These are phyloP conservation scores for Nothobranchius kuhntae DNA, from an alignment of 2,113 vertebrate species.

Conservation along the genomic window DNA sequence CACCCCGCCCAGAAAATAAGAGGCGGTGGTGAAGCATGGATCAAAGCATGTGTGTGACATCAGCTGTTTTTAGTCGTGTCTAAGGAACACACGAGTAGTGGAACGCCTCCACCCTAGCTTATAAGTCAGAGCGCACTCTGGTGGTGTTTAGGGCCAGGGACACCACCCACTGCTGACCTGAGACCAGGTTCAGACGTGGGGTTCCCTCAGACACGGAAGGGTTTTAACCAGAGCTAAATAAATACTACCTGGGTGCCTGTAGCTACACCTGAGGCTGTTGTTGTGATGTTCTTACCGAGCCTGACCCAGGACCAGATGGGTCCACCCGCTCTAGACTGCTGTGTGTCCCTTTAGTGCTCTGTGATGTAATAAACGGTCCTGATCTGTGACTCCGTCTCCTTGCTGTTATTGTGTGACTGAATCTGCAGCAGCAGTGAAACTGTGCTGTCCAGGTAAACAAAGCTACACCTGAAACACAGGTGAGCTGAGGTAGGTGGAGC, in stretches of 20 bases:
- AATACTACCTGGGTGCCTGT: background rate
- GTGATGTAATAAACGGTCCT: conserved; percentile 76
- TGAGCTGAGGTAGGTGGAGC: conserved; percentile 49
- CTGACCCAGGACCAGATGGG: background rate
- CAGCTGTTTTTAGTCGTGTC: conserved; percentile 30
- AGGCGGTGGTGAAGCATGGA: conserved; percentile 4
- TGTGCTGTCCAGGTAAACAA: conserved; percentile 14
- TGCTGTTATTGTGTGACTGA: too few relatives aligned
- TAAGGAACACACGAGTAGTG: conserved; percentile 5
- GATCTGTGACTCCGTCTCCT: conserved; percentile 8
- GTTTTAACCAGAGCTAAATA: background rate
- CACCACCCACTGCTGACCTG: background rate
- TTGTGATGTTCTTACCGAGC: background rate
- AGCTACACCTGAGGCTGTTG: background rate
- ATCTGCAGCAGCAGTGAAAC: too few relatives aligned
- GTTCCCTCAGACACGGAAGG: background rate
- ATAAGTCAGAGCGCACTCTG: conserved; percentile 11
- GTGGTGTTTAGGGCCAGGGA: background rate
- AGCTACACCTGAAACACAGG: conserved; percentile 45
- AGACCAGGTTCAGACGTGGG: background rate
- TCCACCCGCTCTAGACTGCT: conserved; percentile 22
- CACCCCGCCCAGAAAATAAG: conserved; percentile 72
- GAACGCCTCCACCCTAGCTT: conserved; percentile 34
- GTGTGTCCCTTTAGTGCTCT: conserved; percentile 45
- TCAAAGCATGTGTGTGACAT: conserved; percentile 60